Percentiles rank a stretch among this genome's conserved stretches.
phyloP scores from a whole-genome alignment of 2,888 invertebrate genomes.

The Ophion slaviceki region DNA sequence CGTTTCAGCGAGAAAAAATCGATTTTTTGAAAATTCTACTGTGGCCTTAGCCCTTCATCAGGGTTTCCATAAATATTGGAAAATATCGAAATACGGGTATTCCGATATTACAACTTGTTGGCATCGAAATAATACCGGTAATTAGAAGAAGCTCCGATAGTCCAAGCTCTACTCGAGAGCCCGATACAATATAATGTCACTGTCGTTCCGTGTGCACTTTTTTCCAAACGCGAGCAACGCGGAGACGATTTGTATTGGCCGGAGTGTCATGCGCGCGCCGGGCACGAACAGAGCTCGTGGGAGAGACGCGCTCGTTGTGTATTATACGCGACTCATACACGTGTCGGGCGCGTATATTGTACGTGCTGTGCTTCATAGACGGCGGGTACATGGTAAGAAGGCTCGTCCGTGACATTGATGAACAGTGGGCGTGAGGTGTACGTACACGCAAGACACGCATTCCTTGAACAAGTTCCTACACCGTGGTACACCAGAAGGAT shows the following conservation, averaged over 20 bases:
- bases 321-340: conserved; percentile 26
- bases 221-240: not conserved
- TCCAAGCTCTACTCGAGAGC: not conserved
- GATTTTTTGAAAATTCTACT: no score
- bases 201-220: not conserved
- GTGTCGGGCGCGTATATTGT: conserved; percentile 34
- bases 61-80: no score
- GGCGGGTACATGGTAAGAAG: conserved; percentile 52
- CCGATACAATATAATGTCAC: not conserved
- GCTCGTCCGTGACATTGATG: conserved; percentile 76
- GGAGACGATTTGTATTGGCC: not conserved
- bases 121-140: no score
- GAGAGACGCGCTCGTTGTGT: conserved; percentile 12
- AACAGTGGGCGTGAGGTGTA: conserved; percentile 81
- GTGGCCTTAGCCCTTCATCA: no score
- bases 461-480: conserved; percentile 81
- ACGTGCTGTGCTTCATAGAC: conserved; percentile 38
- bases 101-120: no score
- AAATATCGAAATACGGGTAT: no score
- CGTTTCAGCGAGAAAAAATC: no score
- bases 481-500: conserved; percentile 80
- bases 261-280: not conserved
- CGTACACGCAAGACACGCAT: conserved; percentile 82
- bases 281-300: conserved; percentile 6
- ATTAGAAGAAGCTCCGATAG: no score